Base-by-base conservation (phyloP, 2,888 invertebrate species). In the Mesochorus sp. region DNA sequence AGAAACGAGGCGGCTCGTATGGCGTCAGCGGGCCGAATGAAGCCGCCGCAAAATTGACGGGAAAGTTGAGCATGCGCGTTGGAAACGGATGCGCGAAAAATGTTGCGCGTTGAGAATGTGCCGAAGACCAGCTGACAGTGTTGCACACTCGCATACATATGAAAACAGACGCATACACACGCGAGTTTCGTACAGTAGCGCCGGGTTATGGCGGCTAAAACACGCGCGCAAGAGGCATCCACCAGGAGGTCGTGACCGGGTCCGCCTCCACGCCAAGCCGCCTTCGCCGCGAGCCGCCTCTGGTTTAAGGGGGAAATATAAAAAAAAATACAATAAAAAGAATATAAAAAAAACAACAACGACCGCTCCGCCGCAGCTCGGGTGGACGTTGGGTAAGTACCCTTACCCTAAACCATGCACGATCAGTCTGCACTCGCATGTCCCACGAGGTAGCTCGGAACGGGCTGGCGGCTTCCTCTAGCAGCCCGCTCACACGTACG, bases 381-480 rank as follows among this genome's bases (percentile, higher is more conserved):
- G 81, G 59, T 70, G 59, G 85, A 85, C 88, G 87, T 66, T 51
- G 51, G 90, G 91, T 91, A 91, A 91, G 90, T 91, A 90, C 87
- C 88, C 88, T 89, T 88, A 87, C 84, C 85, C 80, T 78, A 66
- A 53, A 37, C 76, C 80, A 78, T 81, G 84, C 85, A 84, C 86
- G 86, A 88, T 90, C 90, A 90, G 90, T 90, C 89, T 89, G 90
- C 90, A 90, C 88, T 89, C 90, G 90, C 90, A 89, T 90, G 90
- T 87, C 88, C 89, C 89, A 89, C 89, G 90, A 89, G 90, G 81
- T 82, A 81, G 82, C 82, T 82, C 82, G 75, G 80, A 76, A 86
- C 19, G 87, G 88, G 84, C 83, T 85, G 88, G 81, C 86, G 85
- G 88, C 86, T 86, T 87, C 86, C 88, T 88, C 87, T 85, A 85